Base-by-base conservation (phyloP, 2,113 vertebrate genomes). In the Leptobrachium ailaonicum region DNA sequence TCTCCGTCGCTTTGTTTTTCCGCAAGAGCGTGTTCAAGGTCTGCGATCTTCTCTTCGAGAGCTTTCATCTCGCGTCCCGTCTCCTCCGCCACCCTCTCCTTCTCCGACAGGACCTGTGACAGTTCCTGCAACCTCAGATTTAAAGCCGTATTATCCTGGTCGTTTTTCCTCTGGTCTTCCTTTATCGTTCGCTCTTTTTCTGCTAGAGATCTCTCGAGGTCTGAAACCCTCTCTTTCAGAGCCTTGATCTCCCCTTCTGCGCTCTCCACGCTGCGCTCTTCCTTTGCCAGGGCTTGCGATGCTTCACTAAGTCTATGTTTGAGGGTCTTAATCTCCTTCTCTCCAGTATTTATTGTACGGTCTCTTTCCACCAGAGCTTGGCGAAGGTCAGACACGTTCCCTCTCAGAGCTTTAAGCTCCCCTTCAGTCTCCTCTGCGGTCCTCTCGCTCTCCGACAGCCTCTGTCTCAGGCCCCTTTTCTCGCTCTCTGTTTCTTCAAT, bases 221-320 rank as follows among this genome's bases (percentile, higher is more conserved):
- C 47, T 20, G 67, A 42, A 2, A 56, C 11, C 2, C 53, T 70
- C 4, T 74, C 76, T 83, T 66, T 50, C 1, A 80, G 42, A 69
- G 43, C 41, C n/a, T 75, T 74, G 13, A 4, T 60, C 6, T 60
- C n/a, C 14, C 9, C 47, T 50, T 8, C 47, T 50, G 47, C 47
- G 4, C 4, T 4, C 8, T 50, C 47, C 8, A 8, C 47, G 4
- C 8, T 8, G 81, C 69, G 85, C 82, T 87, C 85, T 45, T 88
- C 82, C 3, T 84, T 66, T 47, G 86, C 82, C 64, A 89, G 60
- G 62, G 80, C 53, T 45, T 56, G 32, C 2, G 76, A 78, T 6
- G 62, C 3, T 42, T 13, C 43, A 6, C 6, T 47, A 1, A 67
- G 11, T 67, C 20, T 73, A 3, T 83, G 79, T 60, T 67, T 67